Evolutionary conservation across 2,888 invertebrate genomes (phyloP), one percentile per base, ranked within the genome.

Genomic region (Heliconius aoede): DNA sequence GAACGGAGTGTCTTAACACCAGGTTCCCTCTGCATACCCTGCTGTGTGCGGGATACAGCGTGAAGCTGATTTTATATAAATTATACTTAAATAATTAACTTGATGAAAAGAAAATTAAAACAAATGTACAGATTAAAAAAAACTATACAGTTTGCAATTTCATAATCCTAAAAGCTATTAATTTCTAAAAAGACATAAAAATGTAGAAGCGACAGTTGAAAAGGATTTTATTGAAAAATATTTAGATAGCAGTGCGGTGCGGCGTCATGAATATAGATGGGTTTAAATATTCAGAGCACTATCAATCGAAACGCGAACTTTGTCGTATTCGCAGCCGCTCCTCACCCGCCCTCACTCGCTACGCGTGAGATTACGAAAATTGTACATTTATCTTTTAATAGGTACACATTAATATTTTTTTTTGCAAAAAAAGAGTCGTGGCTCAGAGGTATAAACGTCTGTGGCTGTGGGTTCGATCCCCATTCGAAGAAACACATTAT

Each of bases 201-300:
- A 15, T 30, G 69, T 55, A 69, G 69, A 24, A 30, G 69, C 69
- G 69, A 69, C 69, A 69, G 69, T 69, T 36, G 55, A 69, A 55
- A 69, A 69, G 55, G 69, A 69, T 69, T 69, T 69, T 55, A 69
- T 69, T 55, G 69, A 69, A 69, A 69, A 69, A 69, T 69, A 69
- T 69, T 69, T 69, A 69, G 69, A 69, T 69, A 69, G 30, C 55
- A 69, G 69, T 69, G 69, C 30, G 69, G 69, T 30, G 55, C 69
- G 55, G 55, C 55, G 69, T 55, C 69, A 69, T 69, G 69, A 69
- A 69, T 69, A 69, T 69, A 69, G 69, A 69, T 69, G 55, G 30
- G 30, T 32, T 69, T n/a, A 69, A 69, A 55, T 69, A 69, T 69
- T 69, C 69, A 69, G 51, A 51, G 69, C 55, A 69, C 69, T 69